phyloP scores from a whole-genome alignment of 2,797 vertebrate species.

The Delichon dasypus region DNA sequence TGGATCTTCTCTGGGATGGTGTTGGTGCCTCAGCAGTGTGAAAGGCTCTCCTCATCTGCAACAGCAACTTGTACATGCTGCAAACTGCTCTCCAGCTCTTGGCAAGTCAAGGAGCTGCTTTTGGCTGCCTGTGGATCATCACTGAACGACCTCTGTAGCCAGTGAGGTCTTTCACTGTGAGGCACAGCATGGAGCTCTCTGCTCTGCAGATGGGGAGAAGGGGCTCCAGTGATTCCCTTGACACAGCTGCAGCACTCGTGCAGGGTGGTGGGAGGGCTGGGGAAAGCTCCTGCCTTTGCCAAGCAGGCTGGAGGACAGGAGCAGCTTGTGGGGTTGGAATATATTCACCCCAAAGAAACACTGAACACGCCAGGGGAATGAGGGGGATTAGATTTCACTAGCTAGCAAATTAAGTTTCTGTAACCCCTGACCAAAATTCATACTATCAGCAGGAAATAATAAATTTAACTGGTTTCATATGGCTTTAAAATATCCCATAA shows the following conservation, averaged over 20 bases:
- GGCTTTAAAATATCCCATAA: not conserved
- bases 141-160: not conserved
- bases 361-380: fast-evolving
- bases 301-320: not conserved
- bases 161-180: not conserved
- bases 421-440: not conserved
- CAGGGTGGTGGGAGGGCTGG: fast-evolving
- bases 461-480: not conserved
- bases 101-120: not conserved
- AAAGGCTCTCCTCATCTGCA: not conserved
- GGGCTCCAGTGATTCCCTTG: not conserved
- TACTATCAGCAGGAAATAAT: not conserved
- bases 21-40: fast-evolving
- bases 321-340: not conserved
- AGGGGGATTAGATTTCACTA: not conserved
- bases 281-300: not conserved
- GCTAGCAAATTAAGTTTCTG: not conserved
- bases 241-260: not conserved
- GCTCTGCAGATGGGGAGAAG: not conserved
- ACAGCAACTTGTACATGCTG: not conserved
- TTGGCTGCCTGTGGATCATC: not conserved
- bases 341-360: not conserved
- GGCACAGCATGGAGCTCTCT: not conserved
- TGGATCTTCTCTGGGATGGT: fast-evolving
- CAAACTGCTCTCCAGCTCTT: not conserved